Evolutionary conservation across 2,113 vertebrate species (phyloP).

Genomic region (Fukomys damarensis): DNA sequence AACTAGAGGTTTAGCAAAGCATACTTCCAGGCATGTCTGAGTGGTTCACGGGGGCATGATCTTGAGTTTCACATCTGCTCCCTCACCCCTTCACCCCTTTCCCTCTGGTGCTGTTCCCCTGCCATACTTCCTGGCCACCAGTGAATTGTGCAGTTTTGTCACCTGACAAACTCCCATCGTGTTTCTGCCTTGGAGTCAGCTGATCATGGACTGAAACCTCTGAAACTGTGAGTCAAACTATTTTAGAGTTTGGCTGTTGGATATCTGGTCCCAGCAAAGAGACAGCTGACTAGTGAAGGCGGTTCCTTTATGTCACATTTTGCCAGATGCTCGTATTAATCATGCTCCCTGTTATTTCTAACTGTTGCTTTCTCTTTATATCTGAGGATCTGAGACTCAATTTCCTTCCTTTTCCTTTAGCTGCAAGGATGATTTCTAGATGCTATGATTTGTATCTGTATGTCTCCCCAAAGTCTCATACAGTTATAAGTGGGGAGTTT

Average conservation of each 20-base stretch:
- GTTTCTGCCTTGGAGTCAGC: background rate
- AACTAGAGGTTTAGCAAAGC: background rate
- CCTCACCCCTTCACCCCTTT: background rate
- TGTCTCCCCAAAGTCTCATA: background rate
- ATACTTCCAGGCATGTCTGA: background rate
- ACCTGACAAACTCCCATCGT: background rate
- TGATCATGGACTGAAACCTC: background rate
- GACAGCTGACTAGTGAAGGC: background rate
- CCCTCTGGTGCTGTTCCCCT: background rate
- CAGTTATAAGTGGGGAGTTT: background rate
- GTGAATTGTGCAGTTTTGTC: background rate
- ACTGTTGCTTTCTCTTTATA: background rate
- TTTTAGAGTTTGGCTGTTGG: background rate
- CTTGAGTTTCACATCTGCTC: no score
- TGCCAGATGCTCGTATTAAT: background rate
- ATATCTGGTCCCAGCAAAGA: background rate
- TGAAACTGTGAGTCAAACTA: background rate
- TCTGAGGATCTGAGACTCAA: background rate
- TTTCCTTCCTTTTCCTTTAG: background rate
- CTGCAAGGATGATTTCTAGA: background rate
- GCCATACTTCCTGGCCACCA: background rate
- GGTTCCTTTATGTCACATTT: background rate
- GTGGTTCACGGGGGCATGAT: no score
- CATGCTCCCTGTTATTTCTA: no score
- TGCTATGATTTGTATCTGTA: background rate